Conservation (phyloP, 2,113 vertebrate species). For the Cyanistes caeruleus region DNA sequence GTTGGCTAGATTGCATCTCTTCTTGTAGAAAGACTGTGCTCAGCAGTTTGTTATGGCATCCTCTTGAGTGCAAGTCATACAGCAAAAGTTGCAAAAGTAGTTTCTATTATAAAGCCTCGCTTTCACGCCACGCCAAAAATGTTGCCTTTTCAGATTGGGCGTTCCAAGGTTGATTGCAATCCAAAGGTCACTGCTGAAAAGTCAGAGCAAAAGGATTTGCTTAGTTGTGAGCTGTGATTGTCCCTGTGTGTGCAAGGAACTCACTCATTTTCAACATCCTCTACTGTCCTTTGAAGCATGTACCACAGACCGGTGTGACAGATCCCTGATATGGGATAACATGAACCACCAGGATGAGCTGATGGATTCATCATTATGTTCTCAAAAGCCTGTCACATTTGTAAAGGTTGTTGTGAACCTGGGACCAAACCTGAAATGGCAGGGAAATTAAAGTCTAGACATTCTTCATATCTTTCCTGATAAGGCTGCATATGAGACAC, state of each 20-base stretch:
- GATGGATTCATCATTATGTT: not conserved
- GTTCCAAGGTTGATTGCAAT: constrained; percentile 7
- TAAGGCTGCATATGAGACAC: not conserved
- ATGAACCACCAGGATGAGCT: not conserved
- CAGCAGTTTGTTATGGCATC: not conserved
- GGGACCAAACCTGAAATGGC: not conserved
- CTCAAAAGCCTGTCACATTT: not conserved
- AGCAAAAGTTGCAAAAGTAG: constrained; percentile 24
- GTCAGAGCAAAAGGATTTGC: not conserved
- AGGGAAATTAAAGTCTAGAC: not conserved
- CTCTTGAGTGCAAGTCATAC: not conserved
- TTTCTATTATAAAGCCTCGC: not conserved
- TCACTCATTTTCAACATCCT: not conserved
- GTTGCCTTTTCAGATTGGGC: constrained; percentile 12
- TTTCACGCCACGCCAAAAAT: not conserved
- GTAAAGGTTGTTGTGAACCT: not conserved
- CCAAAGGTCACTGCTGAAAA: constrained; percentile 19
- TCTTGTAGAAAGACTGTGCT: not conserved
- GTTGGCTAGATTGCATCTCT: not conserved
- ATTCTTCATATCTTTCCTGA: not conserved
- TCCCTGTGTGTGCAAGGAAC: not conserved
- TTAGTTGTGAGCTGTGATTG: not conserved
- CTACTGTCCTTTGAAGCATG: not conserved
- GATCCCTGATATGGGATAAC: not conserved
- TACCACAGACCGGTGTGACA: not conserved